Evolutionary conservation across 2,113 vertebrate species (phyloP), one percentile per base, ranked within the genome.

Genomic region (Pachyramphus minor): DNA sequence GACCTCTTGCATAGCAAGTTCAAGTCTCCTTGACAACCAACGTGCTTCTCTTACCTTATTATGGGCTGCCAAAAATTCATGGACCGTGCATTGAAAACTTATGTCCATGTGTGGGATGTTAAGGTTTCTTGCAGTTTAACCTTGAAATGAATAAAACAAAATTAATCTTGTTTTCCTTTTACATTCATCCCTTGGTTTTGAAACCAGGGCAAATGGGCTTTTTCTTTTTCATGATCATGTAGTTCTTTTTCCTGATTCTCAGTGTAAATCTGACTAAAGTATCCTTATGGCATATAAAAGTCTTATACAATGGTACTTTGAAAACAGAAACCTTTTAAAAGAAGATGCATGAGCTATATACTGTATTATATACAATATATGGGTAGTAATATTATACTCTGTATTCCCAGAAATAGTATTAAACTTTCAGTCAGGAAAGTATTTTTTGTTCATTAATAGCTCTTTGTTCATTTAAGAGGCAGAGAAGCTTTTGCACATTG

Each of bases 361-460:
- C 24, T 58, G 14, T 55, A 52, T 89, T 87, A 68, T 56, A 31
- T 62, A 64, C 33, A 41, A 12, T 73, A 55, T 56, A 76, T 78
- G 37, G 19, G 30, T 81, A 55, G 75, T 72, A 82, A 79, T 86
- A 67, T 67, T 90, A 56, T 56, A n/a, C 19, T 79, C 53, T 66
- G 7, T 68, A 68, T 97, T 96, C 95, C 88, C 95, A 96, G 95
- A 97, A 97, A 94, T 74, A 95, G 53, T 68, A 62, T 95, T 78
- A 95, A 92, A 84, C 68, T 58, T 84, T 88, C 55, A 81, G 89
- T 96, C 90, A 89, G 80, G 53, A 74, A 89, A 67, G 58, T 90
- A 42, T 85, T 79, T 93, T 93, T 94, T 94, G 72, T 96, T 93
- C 86, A 79, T 95, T 96, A 95, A 91, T 72, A 93, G 68, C 52